Evolutionary conservation across 2,797 vertebrate species (phyloP), one percentile per base, ranked within the genome.

Genomic region (Halcyon chelicuti): DNA sequence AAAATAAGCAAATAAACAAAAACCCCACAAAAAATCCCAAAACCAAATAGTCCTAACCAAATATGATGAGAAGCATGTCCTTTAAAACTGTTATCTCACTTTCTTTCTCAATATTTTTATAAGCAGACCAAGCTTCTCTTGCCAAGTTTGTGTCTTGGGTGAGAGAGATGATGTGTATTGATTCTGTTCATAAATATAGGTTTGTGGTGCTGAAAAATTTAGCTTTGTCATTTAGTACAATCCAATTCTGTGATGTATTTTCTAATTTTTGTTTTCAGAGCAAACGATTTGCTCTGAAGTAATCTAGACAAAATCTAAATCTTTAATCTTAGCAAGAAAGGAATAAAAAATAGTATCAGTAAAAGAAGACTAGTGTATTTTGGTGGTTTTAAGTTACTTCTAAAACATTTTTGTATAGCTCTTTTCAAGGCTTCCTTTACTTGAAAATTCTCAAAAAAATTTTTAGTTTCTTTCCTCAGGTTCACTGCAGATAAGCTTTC

Each of bases 161-260:
- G 37, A 28, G 15, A 77, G 19, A 93, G 22, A 37, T 89, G 72
- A 77, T 83, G 37, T 63, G 57, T 91, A 91, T 91, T 62, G 89
- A 94, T 93, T 94, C 61, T 58, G 42, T 58, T 85, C 68, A 75
- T 62, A 95, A 92, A 82, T 80, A 46, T 1, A 61, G 40, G n/a
- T 71, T 76, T 85, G 29, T 54, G 17, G 16, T 66, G 23, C 17
- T 67, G 52, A 77, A 94, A 97, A 89, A 79, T 68, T 91, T 88
- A 94, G 21, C 54, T 83, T 82, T 82, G n/a, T 77, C 40, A 33
- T 91, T 93, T 87, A 85, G 40, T 80, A 35, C 10, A 82, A 72
- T 89, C n/a, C 40, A 88, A 68, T 83, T 80, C 31, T 35, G 9
- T 83, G 67, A 77, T 55, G 2, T 26, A 42, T n/a, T 51, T 39